phyloP scores from a whole-genome alignment of 2,113 vertebrate species.

The Halcyon senegalensis region DNA sequence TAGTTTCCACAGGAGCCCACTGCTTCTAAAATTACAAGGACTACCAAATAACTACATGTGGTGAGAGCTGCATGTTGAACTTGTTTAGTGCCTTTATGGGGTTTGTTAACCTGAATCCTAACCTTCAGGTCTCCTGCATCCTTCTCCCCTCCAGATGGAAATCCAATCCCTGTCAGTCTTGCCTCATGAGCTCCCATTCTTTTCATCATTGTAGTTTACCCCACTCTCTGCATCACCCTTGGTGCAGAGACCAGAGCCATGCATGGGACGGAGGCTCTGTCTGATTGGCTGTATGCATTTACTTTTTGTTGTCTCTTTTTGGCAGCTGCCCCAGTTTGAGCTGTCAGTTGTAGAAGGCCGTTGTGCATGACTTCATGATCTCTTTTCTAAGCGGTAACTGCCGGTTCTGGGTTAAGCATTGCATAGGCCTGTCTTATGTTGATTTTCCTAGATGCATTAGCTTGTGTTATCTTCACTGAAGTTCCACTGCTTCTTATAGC shows the following conservation, averaged over 20 bases:
- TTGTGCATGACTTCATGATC: not conserved
- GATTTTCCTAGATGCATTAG: not conserved
- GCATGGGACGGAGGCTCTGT: rapidly evolving
- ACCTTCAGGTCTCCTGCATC: not conserved
- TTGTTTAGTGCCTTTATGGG: not conserved
- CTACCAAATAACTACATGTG: not conserved
- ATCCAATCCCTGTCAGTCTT: rapidly evolving
- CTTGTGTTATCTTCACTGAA: not conserved
- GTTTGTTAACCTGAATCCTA: not conserved
- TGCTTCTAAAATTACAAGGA: not conserved
- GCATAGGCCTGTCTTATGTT: not conserved
- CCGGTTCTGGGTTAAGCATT: not conserved
- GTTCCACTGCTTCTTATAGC: not conserved
- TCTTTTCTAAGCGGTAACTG: not conserved
- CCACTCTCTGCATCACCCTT: not conserved
- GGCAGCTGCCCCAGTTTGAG: not conserved
- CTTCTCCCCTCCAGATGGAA: not conserved
- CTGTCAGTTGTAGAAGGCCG: not conserved
- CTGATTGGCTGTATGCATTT: not conserved
- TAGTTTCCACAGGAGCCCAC: not conserved
- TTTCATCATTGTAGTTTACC: not conserved
- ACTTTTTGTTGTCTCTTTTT: not conserved
- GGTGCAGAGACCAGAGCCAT: not conserved
- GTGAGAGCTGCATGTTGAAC: not conserved
- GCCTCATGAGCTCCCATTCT: not conserved